Base-by-base conservation (phyloP, 2,888 invertebrate genomes). In the Luperina testacea region DNA sequence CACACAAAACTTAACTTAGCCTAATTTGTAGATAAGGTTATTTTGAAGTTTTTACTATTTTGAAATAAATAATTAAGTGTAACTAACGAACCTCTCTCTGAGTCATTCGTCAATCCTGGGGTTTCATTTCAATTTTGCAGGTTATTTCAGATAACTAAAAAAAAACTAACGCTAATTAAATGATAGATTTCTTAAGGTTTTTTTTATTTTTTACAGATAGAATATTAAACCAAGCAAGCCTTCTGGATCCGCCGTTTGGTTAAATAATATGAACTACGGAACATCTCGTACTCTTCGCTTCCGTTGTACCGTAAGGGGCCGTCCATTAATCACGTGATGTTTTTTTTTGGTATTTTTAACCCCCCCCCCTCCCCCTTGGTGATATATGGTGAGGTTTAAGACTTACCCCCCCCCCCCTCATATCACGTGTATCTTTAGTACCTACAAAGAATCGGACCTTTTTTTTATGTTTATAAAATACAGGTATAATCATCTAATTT, bases 271-370 rank as follows among this genome's bases (percentile, higher is more conserved):
- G 1, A 48, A 48, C 42, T 20, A 11, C 2, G 38, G 15, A 15
- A 65, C 7, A 27, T 59, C 20, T 51, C 63, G 48, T 78, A n/a
- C 38, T 1, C 27, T 1, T 32, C 32, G n/a, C 48, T 78, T 38
- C 51, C 11, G 57, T 59, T 59, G n/a, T 79, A 57, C 80, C 69
- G 45, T 32, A 32, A n/a, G n/a, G n/a, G n/a, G n/a, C n/a, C n/a
- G n/a, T n/a, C n/a, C n/a, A n/a, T n/a, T n/a, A n/a, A n/a, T n/a
- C n/a, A n/a, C n/a, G n/a, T n/a, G n/a, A n/a, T n/a, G n/a, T n/a
- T n/a, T n/a, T n/a, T n/a, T n/a, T n/a, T n/a, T n/a, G n/a, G n/a
- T n/a, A n/a, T n/a, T n/a, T n/a, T n/a, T n/a, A n/a, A n/a, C n/a
- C n/a, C n/a, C n/a, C n/a, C n/a, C n/a, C n/a, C n/a, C n/a, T n/a